Base-by-base conservation (phyloP, 1,140 invertebrate genomes). In the Pseudobourletiella spinata region DNA sequence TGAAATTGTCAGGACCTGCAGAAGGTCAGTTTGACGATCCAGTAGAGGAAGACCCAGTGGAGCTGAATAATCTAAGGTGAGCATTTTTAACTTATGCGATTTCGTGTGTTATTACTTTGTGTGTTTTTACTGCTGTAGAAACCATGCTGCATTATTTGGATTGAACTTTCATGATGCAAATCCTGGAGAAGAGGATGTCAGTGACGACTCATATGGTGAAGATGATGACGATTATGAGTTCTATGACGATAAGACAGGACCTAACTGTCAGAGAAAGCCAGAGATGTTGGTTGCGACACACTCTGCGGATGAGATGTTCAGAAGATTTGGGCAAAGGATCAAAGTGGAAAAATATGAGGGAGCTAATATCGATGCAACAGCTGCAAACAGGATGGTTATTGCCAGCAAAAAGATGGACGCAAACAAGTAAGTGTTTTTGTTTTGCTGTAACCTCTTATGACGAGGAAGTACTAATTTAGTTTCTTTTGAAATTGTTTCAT, bases 291-390 rank as follows among this genome's bases (percentile, higher is more conserved):
- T 86, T 15, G 79, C 73, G 63, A 91, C 82, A 73, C 90, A 93
- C 73, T 87, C 89, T 2, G 79, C 78, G 48, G 88, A 91, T 44
- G 91, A 92, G 70, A 69, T 91, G 0, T 83, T 89, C 54, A 82
- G 84, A 58, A 88, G 86, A 65, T 92, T 83, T 74, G 75, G 83
- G 0, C 83, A 88, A 66, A 90, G 87, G 78, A 90, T 95, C 26
- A 92, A 89, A 77, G 79, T 93, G 15, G 87, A 90, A 62, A 85
- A 85, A 73, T 91, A 91, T 73, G 84, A 87, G 73, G 80, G 81
- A 1, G 72, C 74, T 16, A 75, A 86, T 63, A 80, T 83, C 22
- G 79, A 76, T n/a, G 65, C 74, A 57, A 81, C 81, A 11, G 82
- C 84, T 3, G 80, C 82, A 48, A 87, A 86, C 73, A 76, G 81